Conservation (phyloP, 2,113 vertebrate species). For the Cololabis saira region DNA sequence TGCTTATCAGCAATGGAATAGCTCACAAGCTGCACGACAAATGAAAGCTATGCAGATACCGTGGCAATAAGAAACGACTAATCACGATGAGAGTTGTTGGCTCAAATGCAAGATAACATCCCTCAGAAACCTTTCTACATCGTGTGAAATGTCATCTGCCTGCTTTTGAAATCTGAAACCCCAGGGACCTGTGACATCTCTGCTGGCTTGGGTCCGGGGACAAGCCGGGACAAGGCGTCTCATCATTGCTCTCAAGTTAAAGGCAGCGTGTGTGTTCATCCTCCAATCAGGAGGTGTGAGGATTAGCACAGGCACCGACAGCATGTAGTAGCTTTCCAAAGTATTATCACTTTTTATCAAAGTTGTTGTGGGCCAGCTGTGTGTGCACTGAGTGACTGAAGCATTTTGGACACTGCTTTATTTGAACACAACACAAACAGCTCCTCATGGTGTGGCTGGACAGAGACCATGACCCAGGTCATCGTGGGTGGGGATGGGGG, state of each 20-base stretch:
- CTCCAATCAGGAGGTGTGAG: slow-evolving; percentile 55
- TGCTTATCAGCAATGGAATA: slow-evolving; percentile 26
- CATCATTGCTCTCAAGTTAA: too few relatives aligned
- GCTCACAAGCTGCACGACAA: slow-evolving; percentile 1
- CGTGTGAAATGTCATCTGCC: neutral
- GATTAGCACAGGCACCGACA: slow-evolving; percentile 53
- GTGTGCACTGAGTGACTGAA: slow-evolving; percentile 53
- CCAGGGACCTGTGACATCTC: slow-evolving; percentile 9
- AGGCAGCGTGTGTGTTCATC: slow-evolving; percentile 1
- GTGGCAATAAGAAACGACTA: neutral
- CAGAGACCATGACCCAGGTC: slow-evolving; percentile 54
- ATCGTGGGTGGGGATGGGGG: neutral
- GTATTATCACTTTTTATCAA: slow-evolving; percentile 43
- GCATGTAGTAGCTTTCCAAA: slow-evolving; percentile 28
- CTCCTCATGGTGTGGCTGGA: slow-evolving; percentile 74
- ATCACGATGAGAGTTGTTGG: neutral
- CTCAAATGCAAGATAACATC: neutral
- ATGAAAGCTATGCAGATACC: slow-evolving; percentile 15
- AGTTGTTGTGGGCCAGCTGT: slow-evolving; percentile 31
- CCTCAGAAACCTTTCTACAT: slow-evolving; percentile 28
- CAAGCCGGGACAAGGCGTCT: neutral
- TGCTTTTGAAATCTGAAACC: neutral
- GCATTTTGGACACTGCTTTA: slow-evolving; percentile 55
- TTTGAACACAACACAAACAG: slow-evolving; percentile 50
- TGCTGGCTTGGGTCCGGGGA: slow-evolving; percentile 3